Conservation (phyloP, 2,113 vertebrate species). For the Brachypodius melanocephalos region DNA sequence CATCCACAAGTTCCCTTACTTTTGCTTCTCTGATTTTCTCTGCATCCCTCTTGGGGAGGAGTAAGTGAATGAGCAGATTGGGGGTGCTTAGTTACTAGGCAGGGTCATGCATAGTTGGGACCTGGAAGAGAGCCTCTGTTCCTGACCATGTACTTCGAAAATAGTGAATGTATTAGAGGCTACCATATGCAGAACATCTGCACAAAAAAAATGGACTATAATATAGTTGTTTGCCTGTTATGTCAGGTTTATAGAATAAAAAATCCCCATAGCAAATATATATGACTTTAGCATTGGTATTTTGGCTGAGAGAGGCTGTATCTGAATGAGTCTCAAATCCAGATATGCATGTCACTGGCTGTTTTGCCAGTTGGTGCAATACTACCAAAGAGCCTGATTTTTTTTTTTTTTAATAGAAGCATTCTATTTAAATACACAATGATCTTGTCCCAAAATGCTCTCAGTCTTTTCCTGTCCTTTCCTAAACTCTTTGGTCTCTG, state of each 20-base stretch:
- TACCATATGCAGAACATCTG: not conserved
- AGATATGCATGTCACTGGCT: not conserved
- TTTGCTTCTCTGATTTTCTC: not conserved
- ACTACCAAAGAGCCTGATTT: not conserved
- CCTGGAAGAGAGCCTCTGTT: not conserved
- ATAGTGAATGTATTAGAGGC: not conserved
- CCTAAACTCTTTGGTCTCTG: not conserved
- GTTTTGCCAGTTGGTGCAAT: not conserved
- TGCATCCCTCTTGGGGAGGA: fast-evolving
- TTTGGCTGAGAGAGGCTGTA: not conserved
- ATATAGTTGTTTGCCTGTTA: not conserved
- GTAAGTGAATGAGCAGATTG: not conserved
- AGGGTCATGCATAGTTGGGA: not conserved
- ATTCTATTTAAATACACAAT: not conserved
- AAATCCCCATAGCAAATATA: not conserved
- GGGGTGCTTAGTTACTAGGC: not conserved
- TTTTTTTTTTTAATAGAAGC: not conserved
- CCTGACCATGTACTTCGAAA: not conserved
- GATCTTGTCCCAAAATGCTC: not conserved
- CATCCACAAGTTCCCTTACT: not conserved
- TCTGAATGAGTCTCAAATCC: not conserved
- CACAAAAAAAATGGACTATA: not conserved
- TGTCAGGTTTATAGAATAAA: not conserved
- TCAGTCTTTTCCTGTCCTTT: not conserved
- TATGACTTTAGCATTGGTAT: not conserved